These are phyloP conservation scores for Pyrocephalus nanus DNA, from an alignment of 2,797 vertebrate species.

Conservation along the genomic window DNA sequence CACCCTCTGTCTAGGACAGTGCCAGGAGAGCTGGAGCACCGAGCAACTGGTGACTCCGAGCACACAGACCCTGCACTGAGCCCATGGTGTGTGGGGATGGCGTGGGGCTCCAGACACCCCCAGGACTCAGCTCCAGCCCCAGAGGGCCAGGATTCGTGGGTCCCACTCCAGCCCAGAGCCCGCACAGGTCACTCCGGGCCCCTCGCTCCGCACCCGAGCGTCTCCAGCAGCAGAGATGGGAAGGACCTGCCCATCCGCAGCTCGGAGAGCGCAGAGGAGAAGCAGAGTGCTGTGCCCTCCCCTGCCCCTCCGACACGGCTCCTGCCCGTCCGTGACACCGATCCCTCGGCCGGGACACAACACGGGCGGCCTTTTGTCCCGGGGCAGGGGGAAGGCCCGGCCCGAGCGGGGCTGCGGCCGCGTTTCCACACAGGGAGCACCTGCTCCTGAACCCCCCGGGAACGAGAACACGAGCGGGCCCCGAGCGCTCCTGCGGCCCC, in stretches of 20 bases:
- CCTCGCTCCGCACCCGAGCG: neutral
- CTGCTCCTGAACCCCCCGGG: neutral
- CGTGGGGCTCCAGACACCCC: neutral
- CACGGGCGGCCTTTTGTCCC: too few relatives aligned
- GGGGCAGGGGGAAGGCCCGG: too few relatives aligned
- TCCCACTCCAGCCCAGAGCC: neutral
- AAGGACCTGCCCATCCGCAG: too few relatives aligned
- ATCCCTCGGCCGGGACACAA: too few relatives aligned
- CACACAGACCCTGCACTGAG: neutral
- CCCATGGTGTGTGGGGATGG: neutral
- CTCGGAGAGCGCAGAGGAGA: too few relatives aligned
- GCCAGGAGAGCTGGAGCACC: neutral
- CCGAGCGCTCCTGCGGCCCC: rapidly evolving
- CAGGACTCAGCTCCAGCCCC: neutral
- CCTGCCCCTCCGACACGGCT: too few relatives aligned
- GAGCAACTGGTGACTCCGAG: neutral
- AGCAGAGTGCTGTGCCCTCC: too few relatives aligned
- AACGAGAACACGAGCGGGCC: neutral
- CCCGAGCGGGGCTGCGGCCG: too few relatives aligned
- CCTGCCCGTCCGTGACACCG: too few relatives aligned
- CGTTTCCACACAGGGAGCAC: too few relatives aligned
- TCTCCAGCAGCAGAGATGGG: too few relatives aligned
- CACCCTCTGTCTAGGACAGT: neutral
- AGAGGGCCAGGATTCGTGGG: neutral
- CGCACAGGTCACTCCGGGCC: neutral